These are phyloP conservation scores for Drosophila affinis DNA, from an alignment of 2,888 invertebrate genomes.

Conservation along the genomic window DNA sequence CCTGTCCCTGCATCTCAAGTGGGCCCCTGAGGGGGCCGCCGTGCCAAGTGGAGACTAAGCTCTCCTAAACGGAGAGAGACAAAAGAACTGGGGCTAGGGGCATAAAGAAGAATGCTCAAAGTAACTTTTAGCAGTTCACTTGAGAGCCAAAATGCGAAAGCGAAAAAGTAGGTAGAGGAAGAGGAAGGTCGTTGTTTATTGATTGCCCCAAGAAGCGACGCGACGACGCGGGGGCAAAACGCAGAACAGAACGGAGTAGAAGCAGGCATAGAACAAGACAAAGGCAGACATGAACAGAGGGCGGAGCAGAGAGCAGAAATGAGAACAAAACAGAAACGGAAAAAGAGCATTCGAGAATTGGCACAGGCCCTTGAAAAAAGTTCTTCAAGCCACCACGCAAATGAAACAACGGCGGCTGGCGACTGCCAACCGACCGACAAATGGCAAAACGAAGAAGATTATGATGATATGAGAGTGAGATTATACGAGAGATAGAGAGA, in stretches of 20 bases:
- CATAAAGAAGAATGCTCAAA: constrained; percentile 43
- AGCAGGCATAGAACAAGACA: constrained; percentile 36
- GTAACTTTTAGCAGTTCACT: constrained; percentile 50
- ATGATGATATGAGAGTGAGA: constrained; percentile 25
- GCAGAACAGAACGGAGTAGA: constrained; percentile 31
- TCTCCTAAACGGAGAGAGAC: constrained; percentile 39
- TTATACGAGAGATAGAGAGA: not conserved
- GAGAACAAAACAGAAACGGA: constrained; percentile 29
- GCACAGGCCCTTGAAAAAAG: constrained; percentile 74
- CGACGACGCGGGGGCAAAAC: constrained; percentile 11
- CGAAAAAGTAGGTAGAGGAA: constrained; percentile 7
- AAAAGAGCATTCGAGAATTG: constrained; percentile 58
- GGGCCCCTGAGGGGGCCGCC: constrained; percentile 31
- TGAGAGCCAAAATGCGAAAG: not conserved
- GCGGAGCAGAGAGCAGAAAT: constrained; percentile 26
- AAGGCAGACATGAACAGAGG: constrained; percentile 2
- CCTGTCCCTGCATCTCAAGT: constrained; percentile 46
- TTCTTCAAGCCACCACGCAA: constrained; percentile 60
- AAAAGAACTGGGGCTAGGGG: constrained; percentile 26
- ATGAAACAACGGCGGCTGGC: constrained; percentile 30
- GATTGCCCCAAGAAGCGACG: constrained; percentile 50
- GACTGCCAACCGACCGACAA: constrained; percentile 22
- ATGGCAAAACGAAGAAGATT: constrained; percentile 36
- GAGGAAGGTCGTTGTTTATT: constrained; percentile 72
- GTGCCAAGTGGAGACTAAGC: constrained; percentile 45